Evolutionary conservation across 23 tunicate genomes (phyloP), one percentile per base, ranked within the genome.

Genomic region (Halocynthia roretzi): DNA sequence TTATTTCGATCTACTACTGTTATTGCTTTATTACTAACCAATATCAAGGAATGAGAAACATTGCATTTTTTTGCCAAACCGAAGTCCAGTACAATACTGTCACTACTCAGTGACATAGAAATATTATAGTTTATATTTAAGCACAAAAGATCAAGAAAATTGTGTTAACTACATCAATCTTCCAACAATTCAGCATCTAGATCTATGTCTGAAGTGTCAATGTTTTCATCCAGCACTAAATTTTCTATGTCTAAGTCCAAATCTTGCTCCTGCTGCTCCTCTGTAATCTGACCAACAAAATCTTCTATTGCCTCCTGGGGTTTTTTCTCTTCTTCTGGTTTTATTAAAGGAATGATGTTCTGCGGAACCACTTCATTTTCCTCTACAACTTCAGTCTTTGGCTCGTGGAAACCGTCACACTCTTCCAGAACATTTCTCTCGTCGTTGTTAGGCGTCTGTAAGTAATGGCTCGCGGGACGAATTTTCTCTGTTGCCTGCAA

Each of bases 231-330:
- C 68, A 91, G 58, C 14, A 67, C 90, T 52, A 91, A 53, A 50
- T 91, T 91, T 76, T 91, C 97, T 11, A 91, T 91, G 90, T 91
- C 97, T n/a, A 91, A 67, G 74, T 91, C 97, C 56, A 91, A 58
- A 58, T 91, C 97, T 90, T 91, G 81, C 6, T 68, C 70, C 22
- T 65, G 70, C 70, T 65, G 6, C 22, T 65, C 49, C 70, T 20
- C 22, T 5, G 22, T 0, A 31, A 31, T 31, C 44, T 31, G 44
- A 19, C 18, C 71, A n/a, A 12, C 22, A 19, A 67, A 40, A 40
- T 67, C 71, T 67, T n/a, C 71, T 48, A 15, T 40, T 40, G 19
- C 51, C 22, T 72, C 60, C 2, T 19, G 18, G 21, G 23, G 20
- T 17, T 63, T 40, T 15, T 21, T 76, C 10, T 52, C 75, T 51